A percentile compares a stretch with the other conserved stretches of the same genome.
Conservation (phyloP, 2,888 invertebrate genomes). For the Uropetala carovei region DNA sequence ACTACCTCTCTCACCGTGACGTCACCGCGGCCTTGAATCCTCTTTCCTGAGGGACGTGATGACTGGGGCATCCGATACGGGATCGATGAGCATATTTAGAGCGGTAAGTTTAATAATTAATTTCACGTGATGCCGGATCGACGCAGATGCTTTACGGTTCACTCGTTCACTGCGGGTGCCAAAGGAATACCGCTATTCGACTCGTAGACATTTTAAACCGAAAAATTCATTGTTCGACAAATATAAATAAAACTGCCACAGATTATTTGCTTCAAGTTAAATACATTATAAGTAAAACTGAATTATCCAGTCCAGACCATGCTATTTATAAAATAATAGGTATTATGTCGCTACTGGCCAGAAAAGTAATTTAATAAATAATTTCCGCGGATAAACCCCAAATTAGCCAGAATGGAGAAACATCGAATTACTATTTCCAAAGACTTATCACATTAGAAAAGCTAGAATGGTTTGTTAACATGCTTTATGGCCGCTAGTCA, state of each 20-base stretch:
- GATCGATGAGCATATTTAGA: conserved; percentile 10
- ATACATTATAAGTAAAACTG: neutral
- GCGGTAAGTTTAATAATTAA: conserved; percentile 24
- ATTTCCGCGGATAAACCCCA: no score
- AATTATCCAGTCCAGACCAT: neutral
- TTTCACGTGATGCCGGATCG: neutral
- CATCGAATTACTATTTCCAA: no score
- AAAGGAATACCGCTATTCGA: neutral
- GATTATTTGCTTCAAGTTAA: no score
- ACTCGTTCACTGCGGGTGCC: neutral
- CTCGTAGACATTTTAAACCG: neutral
- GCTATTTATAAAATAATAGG: neutral
- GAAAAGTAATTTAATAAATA: no score
- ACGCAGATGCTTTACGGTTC: neutral
- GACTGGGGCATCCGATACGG: neutral
- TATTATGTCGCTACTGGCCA: no score
- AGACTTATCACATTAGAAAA: no score
- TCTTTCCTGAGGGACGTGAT: neutral
- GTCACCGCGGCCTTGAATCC: neutral
- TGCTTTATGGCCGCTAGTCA: no score
- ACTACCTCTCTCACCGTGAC: conserved; percentile 9
- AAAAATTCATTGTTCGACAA: neutral
- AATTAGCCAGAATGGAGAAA: no score
- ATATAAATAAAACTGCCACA: no score
- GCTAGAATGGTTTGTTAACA: no score